phyloP scores from a whole-genome alignment of 2,113 vertebrate species.

The Carettochelys insculpta region DNA sequence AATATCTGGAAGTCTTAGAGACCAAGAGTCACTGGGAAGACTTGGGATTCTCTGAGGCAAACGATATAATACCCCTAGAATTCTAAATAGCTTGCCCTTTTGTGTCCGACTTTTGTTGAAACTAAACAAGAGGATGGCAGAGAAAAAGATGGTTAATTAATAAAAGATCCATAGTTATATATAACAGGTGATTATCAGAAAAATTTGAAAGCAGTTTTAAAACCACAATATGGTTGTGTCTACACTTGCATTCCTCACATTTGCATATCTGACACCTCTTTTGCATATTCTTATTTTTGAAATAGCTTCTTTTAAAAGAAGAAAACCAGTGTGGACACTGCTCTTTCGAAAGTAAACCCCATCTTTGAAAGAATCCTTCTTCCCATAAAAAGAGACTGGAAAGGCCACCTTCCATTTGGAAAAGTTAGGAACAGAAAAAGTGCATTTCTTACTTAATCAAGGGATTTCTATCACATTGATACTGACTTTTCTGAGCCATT shows the following conservation, averaged over 20 bases:
- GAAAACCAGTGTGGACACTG: too few species aligned
- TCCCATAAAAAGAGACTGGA: conserved; percentile 16
- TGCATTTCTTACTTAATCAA: background rate
- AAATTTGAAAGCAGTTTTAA: background rate
- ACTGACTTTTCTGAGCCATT: background rate
- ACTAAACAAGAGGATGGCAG: conserved; percentile 1
- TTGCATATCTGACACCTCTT: too few species aligned
- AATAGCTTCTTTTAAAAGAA: too few species aligned
- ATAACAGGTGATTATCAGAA: background rate
- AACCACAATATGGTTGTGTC: background rate
- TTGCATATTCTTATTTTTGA: too few species aligned
- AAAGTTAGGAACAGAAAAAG: background rate
- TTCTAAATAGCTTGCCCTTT: background rate
- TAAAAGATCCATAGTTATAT: background rate
- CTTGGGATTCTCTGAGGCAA: background rate
- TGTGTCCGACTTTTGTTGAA: conserved; percentile 5
- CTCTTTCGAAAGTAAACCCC: too few species aligned
- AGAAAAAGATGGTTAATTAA: conserved; percentile 39
- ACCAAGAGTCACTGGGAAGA: conserved; percentile 13
- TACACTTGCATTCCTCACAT: too few species aligned
- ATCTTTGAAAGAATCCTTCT: too few species aligned
- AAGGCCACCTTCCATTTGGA: conserved; percentile 17
- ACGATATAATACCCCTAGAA: conserved; percentile 3
- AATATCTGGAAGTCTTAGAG: conserved; percentile 1
- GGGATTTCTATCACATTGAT: background rate